Evolutionary conservation across 1,140 invertebrate species (phyloP).

Genomic region (Drosophila persimilis): DNA sequence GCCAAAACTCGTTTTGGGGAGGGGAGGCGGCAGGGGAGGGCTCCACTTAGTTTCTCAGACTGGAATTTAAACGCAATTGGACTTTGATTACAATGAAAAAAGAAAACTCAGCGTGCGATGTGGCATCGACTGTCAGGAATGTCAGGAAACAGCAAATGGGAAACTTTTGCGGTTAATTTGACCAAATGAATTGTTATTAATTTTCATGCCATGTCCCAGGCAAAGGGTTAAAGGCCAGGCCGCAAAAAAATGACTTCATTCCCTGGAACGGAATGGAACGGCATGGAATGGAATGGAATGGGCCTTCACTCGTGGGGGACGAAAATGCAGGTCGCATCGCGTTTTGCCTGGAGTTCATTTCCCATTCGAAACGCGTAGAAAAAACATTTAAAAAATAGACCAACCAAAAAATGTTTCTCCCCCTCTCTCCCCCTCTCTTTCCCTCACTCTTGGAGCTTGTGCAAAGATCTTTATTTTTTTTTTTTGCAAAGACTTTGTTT

Average conservation of each 20-base stretch:
- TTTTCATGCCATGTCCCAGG: conserved; percentile 6
- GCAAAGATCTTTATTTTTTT: conserved; percentile 12
- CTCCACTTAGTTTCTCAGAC: conserved; percentile 20
- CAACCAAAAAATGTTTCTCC: conserved; percentile 41
- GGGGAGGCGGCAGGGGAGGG: conserved; percentile 3
- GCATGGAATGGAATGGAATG: background rate
- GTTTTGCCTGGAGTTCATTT: conserved; percentile 10
- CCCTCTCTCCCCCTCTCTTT: background rate
- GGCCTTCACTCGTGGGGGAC: too few species aligned
- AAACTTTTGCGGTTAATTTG: conserved; percentile 22
- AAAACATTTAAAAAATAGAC: conserved; percentile 51
- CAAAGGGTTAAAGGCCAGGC: conserved; percentile 5
- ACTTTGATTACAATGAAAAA: conserved; percentile 55
- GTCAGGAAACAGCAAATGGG: conserved; percentile 1
- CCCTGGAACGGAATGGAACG: conserved; percentile 1
- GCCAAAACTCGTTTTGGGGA: conserved; percentile 43
- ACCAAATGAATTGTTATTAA: conserved; percentile 24
- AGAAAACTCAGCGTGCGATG: conserved; percentile 4
- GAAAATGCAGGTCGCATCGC: conserved; percentile 15
- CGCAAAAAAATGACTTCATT: conserved; percentile 22
- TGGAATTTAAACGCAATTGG: conserved; percentile 57
- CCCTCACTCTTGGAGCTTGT: background rate
- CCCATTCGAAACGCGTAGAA: conserved; percentile 21
- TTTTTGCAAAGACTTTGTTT: conserved; percentile 19
- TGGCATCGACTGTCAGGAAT: background rate